Evolutionary conservation across 53 echinoderm and acorn worm species (phyloP).

Genomic region (Hippasteria phrygiana): DNA sequence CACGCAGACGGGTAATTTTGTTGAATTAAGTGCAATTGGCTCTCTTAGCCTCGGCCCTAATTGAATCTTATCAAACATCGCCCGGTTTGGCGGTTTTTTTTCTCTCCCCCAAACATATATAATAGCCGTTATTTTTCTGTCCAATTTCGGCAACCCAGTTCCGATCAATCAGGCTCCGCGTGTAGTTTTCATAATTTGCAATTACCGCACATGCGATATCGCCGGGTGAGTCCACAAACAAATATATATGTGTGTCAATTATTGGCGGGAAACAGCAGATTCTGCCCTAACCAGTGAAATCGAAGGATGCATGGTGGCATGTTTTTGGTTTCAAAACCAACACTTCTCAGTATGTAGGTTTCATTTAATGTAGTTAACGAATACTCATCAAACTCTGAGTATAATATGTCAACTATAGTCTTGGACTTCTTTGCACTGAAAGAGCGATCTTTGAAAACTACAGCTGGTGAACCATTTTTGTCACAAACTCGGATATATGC

Average conservation of each 20-base stretch:
- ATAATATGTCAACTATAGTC: no score
- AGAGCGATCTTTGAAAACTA: no score
- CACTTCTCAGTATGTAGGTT: no score
- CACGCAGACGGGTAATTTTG: slow-evolving; percentile 14
- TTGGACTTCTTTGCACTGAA: no score
- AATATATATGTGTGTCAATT: slow-evolving; percentile 18
- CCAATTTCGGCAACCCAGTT: slow-evolving; percentile 37
- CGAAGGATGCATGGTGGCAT: no score
- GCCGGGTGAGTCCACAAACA: not conserved
- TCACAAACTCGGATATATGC: no score
- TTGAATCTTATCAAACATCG: slow-evolving; percentile 39
- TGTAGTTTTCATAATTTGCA: slow-evolving; percentile 9
- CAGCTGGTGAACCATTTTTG: no score
- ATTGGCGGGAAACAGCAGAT: not conserved
- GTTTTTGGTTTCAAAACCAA: no score
- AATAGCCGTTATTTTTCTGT: not conserved
- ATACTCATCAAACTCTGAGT: no score
- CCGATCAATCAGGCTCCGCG: not conserved
- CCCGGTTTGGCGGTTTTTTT: not conserved
- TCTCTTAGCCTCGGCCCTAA: slow-evolving; percentile 6
- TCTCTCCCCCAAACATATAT: not conserved
- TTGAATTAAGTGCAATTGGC: slow-evolving; percentile 50
- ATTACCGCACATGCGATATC: slow-evolving; percentile 13
- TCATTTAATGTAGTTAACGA: no score
- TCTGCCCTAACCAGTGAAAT: not conserved